Conservation (phyloP, 1,140 invertebrate genomes). For the Micrasema minimum region DNA sequence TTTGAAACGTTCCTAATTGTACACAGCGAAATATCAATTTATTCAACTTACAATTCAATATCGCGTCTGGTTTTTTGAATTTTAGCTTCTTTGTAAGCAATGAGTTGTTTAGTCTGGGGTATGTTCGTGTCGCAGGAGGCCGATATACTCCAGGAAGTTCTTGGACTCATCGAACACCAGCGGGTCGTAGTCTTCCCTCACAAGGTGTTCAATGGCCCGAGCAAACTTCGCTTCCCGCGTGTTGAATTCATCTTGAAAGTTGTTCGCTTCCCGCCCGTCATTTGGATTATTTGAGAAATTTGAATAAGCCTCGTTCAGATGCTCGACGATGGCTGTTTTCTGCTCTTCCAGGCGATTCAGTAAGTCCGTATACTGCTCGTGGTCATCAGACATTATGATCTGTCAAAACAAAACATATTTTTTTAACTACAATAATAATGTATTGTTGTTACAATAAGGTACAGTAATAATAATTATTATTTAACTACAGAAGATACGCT, state of each 20-base stretch:
- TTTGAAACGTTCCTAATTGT: no score
- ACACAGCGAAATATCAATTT: no score
- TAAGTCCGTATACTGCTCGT: slow-evolving; percentile 20
- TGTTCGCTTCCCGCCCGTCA: not conserved
- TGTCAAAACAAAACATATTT: not conserved
- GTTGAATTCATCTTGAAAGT: slow-evolving; percentile 8
- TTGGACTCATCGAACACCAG: slow-evolving; percentile 39
- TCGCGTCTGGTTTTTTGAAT: slow-evolving; percentile 59
- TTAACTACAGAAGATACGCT: no score
- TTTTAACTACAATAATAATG: no score
- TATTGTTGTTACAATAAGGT: no score
- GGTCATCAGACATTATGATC: slow-evolving; percentile 14
- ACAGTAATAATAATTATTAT: no score
- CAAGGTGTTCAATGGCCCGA: slow-evolving; percentile 30
- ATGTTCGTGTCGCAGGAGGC: slow-evolving; percentile 57
- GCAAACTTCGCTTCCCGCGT: slow-evolving; percentile 29
- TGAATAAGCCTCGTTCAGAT: slow-evolving; percentile 31
- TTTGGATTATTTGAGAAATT: slow-evolving; percentile 38
- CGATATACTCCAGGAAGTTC: slow-evolving; percentile 40
- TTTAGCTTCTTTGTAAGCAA: slow-evolving; percentile 57
- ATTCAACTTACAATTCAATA: slow-evolving; percentile 59
- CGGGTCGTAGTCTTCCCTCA: slow-evolving; percentile 47
- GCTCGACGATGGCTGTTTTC: slow-evolving; percentile 37
- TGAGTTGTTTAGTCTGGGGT: slow-evolving; percentile 58
- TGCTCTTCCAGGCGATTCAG: slow-evolving; percentile 30